These are phyloP conservation scores for Willowsia nigromaculata DNA, from an alignment of 2,888 invertebrate species.

Conservation along the genomic window DNA sequence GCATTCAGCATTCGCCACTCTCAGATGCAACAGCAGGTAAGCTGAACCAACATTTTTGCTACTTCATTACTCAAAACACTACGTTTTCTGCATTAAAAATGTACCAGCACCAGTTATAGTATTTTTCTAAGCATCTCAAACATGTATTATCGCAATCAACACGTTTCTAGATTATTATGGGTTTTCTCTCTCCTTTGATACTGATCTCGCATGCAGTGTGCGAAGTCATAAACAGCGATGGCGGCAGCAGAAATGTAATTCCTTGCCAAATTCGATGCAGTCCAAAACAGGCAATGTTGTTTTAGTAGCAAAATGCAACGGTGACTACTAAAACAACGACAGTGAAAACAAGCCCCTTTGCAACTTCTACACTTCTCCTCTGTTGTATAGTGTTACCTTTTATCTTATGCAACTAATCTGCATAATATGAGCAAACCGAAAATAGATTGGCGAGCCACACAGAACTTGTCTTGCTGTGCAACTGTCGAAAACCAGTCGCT, in stretches of 20 bases:
- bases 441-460: background rate
- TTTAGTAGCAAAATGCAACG: background rate
- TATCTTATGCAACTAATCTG: slow-evolving; percentile 20
- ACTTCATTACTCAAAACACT: background rate
- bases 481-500: background rate
- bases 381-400: background rate
- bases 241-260: background rate
- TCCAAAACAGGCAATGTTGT: background rate
- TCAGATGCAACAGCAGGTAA: slow-evolving; percentile 27
- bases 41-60: slow-evolving; percentile 18
- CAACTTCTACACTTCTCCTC: background rate
- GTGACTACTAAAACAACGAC: background rate
- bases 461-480: background rate
- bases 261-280: background rate
- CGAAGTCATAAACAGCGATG: background rate
- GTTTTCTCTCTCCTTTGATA: slow-evolving; percentile 6
- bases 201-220: slow-evolving; percentile 2
- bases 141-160: background rate
- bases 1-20: background rate
- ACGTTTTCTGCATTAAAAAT: background rate
- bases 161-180: background rate
- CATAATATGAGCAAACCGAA: slow-evolving; percentile 9
- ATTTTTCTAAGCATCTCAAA: no score
- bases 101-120: no score
- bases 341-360: background rate